These are phyloP conservation scores for Laticauda colubrina DNA, from an alignment of 2,113 vertebrate species.

Conservation along the genomic window DNA sequence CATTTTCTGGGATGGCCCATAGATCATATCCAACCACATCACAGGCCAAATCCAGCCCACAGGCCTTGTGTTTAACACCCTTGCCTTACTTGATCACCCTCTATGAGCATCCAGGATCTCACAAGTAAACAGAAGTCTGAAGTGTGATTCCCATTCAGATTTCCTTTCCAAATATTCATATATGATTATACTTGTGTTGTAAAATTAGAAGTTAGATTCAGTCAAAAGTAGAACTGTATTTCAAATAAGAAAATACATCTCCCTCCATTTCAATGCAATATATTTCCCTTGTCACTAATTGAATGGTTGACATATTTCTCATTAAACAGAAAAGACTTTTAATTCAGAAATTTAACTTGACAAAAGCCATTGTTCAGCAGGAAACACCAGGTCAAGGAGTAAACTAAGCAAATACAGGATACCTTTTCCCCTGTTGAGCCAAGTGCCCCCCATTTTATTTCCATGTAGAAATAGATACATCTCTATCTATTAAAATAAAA, in stretches of 20 bases:
- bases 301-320: neutral
- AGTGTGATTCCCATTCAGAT: neutral
- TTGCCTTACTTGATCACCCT: neutral
- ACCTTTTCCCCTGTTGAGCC: neutral
- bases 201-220: neutral
- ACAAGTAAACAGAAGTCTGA: neutral
- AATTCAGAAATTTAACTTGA: neutral
- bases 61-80: too few relatives aligned
- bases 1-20: too few relatives aligned
- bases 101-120: neutral
- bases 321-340: neutral
- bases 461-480: neutral
- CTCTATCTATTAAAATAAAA: neutral
- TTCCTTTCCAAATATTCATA: too few relatives aligned
- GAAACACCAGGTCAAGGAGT: neutral
- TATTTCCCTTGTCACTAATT: neutral
- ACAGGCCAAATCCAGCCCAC: too few relatives aligned
- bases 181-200: neutral
- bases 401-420: neutral
- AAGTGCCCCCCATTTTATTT: neutral
- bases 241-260: neutral
- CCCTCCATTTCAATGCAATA: neutral
- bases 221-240: neutral
- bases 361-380: neutral
- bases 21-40: too few relatives aligned